Evolutionary conservation across 1,140 invertebrate genomes (phyloP).

Genomic region (Bombus difficillimus): DNA sequence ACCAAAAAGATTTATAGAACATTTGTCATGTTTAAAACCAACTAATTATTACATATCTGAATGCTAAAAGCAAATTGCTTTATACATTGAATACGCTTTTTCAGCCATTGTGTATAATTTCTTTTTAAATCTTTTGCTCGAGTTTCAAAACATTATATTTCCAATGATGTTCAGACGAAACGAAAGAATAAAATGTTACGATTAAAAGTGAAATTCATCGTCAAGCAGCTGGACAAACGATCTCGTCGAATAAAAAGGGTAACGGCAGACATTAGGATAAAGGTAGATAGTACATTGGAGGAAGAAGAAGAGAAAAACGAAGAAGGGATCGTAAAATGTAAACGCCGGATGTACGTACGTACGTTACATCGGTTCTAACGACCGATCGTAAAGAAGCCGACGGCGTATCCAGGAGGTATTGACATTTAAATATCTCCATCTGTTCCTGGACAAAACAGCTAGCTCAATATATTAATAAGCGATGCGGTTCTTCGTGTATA

Average conservation of each 20-base stretch:
- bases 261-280: neutral
- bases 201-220: too few species aligned
- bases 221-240: neutral
- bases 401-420: slow-evolving; percentile 71
- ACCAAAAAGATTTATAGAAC: too few species aligned
- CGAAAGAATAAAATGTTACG: too few species aligned
- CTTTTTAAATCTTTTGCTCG: too few species aligned
- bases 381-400: slow-evolving; percentile 75
- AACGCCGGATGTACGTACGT: slow-evolving; percentile 74
- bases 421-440: slow-evolving; percentile 78
- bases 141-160: too few species aligned
- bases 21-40: too few species aligned
- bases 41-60: too few species aligned
- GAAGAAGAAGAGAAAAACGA: slow-evolving; percentile 69
- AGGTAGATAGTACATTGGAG: slow-evolving; percentile 45
- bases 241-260: neutral
- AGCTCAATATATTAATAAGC: slow-evolving; percentile 61
- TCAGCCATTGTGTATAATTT: too few species aligned
- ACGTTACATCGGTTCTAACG: slow-evolving; percentile 73
- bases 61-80: too few species aligned
- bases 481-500: neutral
- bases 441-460: slow-evolving; percentile 61
- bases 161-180: too few species aligned
- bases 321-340: slow-evolving; percentile 73
- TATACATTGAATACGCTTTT: too few species aligned